These are phyloP conservation scores for Phallusia fumigata DNA, from an alignment of 23 tunicate genomes.

Conservation along the genomic window DNA sequence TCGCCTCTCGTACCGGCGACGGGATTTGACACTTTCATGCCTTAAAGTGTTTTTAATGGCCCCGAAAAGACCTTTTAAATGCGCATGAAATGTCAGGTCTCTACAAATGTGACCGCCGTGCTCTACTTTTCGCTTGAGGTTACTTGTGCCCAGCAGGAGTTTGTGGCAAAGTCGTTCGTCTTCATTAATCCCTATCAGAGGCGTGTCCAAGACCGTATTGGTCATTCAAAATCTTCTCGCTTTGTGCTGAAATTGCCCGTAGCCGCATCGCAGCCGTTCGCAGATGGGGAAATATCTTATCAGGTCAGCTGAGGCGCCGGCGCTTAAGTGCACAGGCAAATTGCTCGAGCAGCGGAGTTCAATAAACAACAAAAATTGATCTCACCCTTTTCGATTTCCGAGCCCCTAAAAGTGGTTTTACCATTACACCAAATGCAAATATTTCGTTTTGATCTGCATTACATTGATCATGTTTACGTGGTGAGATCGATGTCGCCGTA, in stretches of 20 bases:
- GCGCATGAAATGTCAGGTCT: too few species aligned
- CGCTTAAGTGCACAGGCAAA: conserved; percentile 1
- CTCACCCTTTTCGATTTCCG: too few species aligned
- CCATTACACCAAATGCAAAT: not conserved
- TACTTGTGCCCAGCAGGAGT: too few species aligned
- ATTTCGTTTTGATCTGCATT: not conserved
- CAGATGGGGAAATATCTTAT: not conserved
- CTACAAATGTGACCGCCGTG: too few species aligned
- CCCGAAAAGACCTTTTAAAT: too few species aligned
- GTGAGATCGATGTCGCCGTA: not conserved
- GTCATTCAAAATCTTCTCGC: not conserved
- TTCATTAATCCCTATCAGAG: not conserved
- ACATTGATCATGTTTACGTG: not conserved
- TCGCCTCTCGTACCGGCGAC: too few species aligned
- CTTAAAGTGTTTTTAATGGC: too few species aligned
- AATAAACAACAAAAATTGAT: not conserved
- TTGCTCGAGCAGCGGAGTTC: too few species aligned
- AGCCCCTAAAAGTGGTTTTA: too few species aligned
- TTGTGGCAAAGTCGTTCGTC: not conserved
- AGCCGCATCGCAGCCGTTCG: not conserved
- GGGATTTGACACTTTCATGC: too few species aligned
- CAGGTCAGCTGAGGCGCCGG: not conserved
- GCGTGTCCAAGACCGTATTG: not conserved
- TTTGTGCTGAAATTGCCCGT: not conserved
- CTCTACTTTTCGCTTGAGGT: too few species aligned